A percentile compares a stretch with the other conserved stretches of the same genome.
phyloP scores from a whole-genome alignment of 2,888 invertebrate species.

The Thymelicus lineola region DNA sequence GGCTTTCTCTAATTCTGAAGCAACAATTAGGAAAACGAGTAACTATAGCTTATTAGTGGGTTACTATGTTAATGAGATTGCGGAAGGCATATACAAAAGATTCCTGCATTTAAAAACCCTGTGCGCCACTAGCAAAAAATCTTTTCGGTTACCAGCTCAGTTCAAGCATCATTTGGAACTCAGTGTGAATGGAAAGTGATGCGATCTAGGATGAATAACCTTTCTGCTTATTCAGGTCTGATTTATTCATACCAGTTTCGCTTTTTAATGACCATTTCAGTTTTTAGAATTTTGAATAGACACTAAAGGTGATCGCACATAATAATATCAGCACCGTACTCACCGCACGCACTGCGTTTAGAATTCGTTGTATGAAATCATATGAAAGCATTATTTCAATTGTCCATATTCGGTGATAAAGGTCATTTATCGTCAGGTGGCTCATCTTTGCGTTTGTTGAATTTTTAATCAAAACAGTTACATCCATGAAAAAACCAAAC shows the following conservation, averaged over 20 bases:
- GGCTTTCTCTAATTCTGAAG: constrained; percentile 21
- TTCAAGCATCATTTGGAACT: constrained; percentile 16
- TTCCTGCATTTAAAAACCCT: constrained; percentile 26
- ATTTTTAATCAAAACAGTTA: not conserved
- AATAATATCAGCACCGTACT: no score
- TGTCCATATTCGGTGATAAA: no score
- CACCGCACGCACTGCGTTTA: no score
- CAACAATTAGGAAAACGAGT: constrained; percentile 24
- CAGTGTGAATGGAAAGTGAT: constrained; percentile 14
- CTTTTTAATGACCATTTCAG: constrained; percentile 36
- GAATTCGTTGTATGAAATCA: no score
- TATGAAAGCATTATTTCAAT: no score
- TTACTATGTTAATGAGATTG: constrained; percentile 33
- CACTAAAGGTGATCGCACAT: not conserved
- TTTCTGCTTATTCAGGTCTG: constrained; percentile 11
- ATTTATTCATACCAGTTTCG: constrained; percentile 9
- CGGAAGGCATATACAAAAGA: constrained; percentile 13
- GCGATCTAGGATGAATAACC: constrained; percentile 1
- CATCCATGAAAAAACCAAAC: not conserved
- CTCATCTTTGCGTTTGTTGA: no score
- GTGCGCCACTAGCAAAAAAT: constrained; percentile 11
- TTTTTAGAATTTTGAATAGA: constrained; percentile 1
- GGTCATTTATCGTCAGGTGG: no score
- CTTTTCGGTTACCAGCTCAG: constrained; percentile 11
- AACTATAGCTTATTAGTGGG: constrained; percentile 30